A percentile compares a stretch with the other conserved stretches of the same genome.
These are phyloP conservation scores for Catharus ustulatus DNA, from an alignment of 2,797 vertebrate species.

Conservation along the genomic window DNA sequence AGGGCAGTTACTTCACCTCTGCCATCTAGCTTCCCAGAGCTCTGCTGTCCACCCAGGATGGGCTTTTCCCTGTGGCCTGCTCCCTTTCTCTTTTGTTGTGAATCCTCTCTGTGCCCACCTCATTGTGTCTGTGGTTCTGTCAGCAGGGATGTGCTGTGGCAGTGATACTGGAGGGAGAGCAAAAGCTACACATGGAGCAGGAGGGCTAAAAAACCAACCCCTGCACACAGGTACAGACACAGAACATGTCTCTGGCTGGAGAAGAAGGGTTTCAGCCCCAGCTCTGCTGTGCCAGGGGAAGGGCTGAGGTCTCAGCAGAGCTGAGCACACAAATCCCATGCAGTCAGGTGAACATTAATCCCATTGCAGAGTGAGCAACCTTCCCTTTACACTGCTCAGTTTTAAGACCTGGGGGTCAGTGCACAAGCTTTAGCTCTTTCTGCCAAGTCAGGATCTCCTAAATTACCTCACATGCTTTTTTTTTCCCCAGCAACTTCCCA, in stretches of 20 bases:
- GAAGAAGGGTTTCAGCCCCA: neutral
- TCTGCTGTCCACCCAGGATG: neutral
- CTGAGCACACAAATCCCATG: neutral
- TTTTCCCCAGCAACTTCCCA: neutral
- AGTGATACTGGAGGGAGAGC: neutral
- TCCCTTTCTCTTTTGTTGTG: neutral
- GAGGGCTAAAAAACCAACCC: neutral
- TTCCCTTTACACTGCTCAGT: neutral
- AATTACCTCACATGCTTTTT: neutral
- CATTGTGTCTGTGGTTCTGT: neutral
- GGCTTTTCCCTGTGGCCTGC: neutral
- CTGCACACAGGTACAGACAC: rapidly evolving
- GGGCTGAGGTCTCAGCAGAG: neutral
- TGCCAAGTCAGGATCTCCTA: neutral
- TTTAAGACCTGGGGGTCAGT: neutral
- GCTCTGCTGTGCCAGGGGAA: neutral
- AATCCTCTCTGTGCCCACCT: neutral
- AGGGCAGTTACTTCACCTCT: neutral
- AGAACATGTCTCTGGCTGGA: neutral
- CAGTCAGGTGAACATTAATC: neutral
- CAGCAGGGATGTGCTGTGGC: neutral
- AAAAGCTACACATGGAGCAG: neutral
- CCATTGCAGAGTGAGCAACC: neutral
- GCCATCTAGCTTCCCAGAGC: neutral
- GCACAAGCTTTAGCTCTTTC: neutral